These are phyloP conservation scores for Ridgeia piscesae DNA, from an alignment of 1,140 invertebrate species.

Conservation along the genomic window DNA sequence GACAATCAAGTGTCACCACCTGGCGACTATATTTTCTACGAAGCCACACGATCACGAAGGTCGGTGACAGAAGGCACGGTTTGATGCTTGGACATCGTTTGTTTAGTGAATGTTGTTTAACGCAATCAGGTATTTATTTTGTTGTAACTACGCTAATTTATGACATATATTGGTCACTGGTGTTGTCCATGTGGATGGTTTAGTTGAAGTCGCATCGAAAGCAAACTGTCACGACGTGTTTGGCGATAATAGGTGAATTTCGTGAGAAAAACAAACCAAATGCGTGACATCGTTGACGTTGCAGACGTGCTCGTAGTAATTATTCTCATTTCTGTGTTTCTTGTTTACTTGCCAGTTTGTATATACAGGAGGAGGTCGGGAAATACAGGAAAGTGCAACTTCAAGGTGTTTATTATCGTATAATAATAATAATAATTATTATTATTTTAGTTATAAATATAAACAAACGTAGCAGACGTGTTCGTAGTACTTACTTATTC, in stretches of 20 bases:
- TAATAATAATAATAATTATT: no score
- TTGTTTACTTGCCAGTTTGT: neutral
- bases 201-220: neutral
- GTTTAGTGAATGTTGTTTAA: neutral
- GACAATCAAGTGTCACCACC: neutral
- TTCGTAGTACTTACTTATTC: no score
- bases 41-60: neutral
- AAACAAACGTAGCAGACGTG: no score
- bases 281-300: neutral
- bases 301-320: neutral
- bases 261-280: neutral
- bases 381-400: no score
- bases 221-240: neutral
- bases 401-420: no score
- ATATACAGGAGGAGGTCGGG: no score
- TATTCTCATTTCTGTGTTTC: neutral
- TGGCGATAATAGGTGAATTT: neutral
- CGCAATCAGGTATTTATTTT: neutral
- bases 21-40: neutral
- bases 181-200: neutral
- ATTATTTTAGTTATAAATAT: no score
- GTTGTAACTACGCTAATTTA: neutral
- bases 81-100: neutral
- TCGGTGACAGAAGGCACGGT: neutral
- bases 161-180: neutral